Percentiles rank a stretch among this genome's conserved stretches.
Conservation (phyloP, 2,797 vertebrate genomes). For the Loriculus beryllinus region DNA sequence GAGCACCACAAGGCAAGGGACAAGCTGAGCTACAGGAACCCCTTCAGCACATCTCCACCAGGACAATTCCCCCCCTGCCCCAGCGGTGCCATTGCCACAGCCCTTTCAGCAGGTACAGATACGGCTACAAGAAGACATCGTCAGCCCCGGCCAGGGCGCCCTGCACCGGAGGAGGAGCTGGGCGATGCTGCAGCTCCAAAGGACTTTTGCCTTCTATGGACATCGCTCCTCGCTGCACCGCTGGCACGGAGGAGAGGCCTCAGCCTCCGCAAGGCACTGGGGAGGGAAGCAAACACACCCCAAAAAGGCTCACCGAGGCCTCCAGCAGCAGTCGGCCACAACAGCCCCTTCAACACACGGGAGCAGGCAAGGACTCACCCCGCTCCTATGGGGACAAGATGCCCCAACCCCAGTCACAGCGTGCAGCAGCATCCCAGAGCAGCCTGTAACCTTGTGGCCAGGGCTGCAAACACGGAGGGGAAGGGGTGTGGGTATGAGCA, state of each 20-base stretch:
- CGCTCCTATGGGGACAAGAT: fast-evolving
- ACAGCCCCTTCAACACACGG: fast-evolving
- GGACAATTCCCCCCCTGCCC: fast-evolving
- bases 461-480: fast-evolving
- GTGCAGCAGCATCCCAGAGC: background rate
- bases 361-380: background rate
- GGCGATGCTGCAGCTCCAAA: fast-evolving
- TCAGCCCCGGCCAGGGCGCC: fast-evolving
- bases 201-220: constrained; percentile 46
- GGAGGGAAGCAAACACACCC: background rate
- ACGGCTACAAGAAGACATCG: fast-evolving
- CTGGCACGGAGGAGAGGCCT: background rate
- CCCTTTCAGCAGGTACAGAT: background rate
- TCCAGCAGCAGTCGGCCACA: background rate
- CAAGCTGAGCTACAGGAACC: fast-evolving
- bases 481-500: fast-evolving
- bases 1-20: fast-evolving
- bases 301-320: background rate
- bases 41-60: fast-evolving
- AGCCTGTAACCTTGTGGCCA: fast-evolving
- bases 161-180: background rate
- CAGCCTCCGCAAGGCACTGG: background rate
- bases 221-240: background rate
- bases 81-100: fast-evolving
- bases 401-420: fast-evolving